A percentile compares a stretch with the other conserved stretches of the same genome.
These are phyloP conservation scores for Drosophila pruinosa DNA, from an alignment of 1,140 invertebrate species.

Conservation along the genomic window DNA sequence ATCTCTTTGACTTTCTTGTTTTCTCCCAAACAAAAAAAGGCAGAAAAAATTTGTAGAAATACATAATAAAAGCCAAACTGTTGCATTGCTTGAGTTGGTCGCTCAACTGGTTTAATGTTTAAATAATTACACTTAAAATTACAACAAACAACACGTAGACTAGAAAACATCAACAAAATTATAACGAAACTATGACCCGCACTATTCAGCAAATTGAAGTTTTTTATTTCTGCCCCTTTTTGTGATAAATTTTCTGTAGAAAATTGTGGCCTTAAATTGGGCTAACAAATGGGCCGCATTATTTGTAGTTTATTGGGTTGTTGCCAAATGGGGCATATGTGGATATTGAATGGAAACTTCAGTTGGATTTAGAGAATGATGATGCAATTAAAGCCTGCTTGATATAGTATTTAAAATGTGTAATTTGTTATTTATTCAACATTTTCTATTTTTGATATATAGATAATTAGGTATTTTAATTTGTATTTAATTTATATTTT, in stretches of 20 bases:
- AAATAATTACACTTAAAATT: constrained; percentile 75
- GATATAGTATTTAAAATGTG: not conserved
- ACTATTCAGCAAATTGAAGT: constrained; percentile 39
- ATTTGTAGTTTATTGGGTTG: not conserved
- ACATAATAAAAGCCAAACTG: not conserved
- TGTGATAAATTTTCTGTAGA: constrained; percentile 7
- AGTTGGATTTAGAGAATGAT: not conserved
- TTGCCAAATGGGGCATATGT: not conserved
- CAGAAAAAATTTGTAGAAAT: not conserved
- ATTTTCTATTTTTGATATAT: no score
- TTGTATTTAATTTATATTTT: no score
- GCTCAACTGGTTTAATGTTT: constrained; percentile 72
- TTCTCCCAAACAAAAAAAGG: constrained; percentile 44
- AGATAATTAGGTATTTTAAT: no score
- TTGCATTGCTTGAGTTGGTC: constrained; percentile 36
- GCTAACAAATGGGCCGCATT: constrained; percentile 41
- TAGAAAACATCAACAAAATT: constrained; percentile 55
- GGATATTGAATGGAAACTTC: not conserved
- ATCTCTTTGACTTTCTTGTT: constrained; percentile 66
- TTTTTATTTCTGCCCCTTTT: constrained; percentile 15
- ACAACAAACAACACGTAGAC: constrained; percentile 46
- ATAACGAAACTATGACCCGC: constrained; percentile 59
- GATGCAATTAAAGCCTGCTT: not conserved
- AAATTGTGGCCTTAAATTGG: constrained; percentile 4
- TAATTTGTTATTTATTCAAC: no score